Evolutionary conservation across 2,888 invertebrate species (phyloP), one percentile per base, ranked within the genome.

Genomic region (Nomada ferruginata): DNA sequence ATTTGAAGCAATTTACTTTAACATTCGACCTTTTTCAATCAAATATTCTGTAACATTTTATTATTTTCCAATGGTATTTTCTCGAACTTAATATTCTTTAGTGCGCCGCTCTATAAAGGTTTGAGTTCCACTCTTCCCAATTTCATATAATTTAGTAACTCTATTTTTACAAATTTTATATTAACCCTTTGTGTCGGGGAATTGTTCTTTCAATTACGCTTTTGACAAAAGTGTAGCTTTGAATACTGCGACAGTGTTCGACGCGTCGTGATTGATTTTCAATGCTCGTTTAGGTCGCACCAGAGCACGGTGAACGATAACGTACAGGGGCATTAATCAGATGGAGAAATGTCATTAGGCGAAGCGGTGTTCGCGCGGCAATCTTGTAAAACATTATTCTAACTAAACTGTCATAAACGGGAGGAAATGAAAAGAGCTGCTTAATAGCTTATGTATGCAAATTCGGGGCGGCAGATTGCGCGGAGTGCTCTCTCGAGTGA

Each of bases 401-500:
- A 91, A 92, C 93, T 94, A 93, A 93, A 93, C 93, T 93, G 93
- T 94, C 93, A 93, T 94, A 93, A 93, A 93, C 93, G 93, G 90
- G 93, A 93, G 94, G 94, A 94, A 94, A 94, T 94, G 93, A 93
- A 94, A 94, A 94, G 94, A 93, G 93, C 93, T 93, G 92, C 91
- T 93, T 93, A 94, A 94, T 94, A 93, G 94, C 91, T 93, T 94
- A 93, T 92, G 91, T 93, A 94, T 94, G 94, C 93, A 93, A 94
- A 94, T 94, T 79, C 84, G 74, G 87, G 85, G 91, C 89, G 89
- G 92, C 92, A 92, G 93, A 93, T 93, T 92, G 93, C 91, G 87
- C 89, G 85, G 93, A 92, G 91, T 92, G 91, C 92, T 90, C 84
- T 87, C 86, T 87, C 86, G 85, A 85, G 85, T 80, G 88, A 87